A percentile compares a stretch with the other conserved stretches of the same genome.
These are phyloP conservation scores for Epinephelus moara DNA, from an alignment of 2,113 vertebrate genomes.

Conservation along the genomic window DNA sequence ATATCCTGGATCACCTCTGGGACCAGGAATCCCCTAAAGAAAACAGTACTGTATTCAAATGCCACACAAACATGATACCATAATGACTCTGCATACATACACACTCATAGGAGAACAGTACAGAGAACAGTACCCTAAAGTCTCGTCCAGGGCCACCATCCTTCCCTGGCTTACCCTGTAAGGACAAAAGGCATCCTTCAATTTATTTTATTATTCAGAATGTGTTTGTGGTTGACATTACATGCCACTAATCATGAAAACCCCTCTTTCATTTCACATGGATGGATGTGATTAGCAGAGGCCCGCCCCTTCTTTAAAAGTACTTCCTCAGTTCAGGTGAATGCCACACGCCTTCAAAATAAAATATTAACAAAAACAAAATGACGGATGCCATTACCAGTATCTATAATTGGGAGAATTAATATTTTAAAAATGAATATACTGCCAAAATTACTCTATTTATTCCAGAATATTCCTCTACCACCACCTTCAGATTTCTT, in stretches of 20 bases:
- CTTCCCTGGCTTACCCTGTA: constrained; percentile 91
- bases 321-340: neutral
- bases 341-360: neutral
- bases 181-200: constrained; percentile 33
- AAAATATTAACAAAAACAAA: neutral
- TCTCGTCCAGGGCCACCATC: constrained; percentile 87
- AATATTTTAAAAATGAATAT: too few species aligned
- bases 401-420: too few species aligned
- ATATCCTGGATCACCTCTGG: constrained; percentile 55
- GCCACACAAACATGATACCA: neutral
- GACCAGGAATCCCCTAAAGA: constrained; percentile 62
- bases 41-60: constrained; percentile 36
- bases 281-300: neutral
- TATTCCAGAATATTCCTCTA: too few species aligned
- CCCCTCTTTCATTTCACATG: neutral
- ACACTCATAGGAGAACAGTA: too few species aligned
- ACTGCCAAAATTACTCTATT: too few species aligned
- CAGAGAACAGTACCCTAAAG: constrained; percentile 77
- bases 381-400: too few species aligned
- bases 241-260: neutral
- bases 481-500: too few species aligned
- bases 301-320: neutral
- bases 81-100: neutral
- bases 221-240: neutral
- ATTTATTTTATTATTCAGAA: neutral